phyloP scores from a whole-genome alignment of 2,888 invertebrate species.

The Girardia tigrina region DNA sequence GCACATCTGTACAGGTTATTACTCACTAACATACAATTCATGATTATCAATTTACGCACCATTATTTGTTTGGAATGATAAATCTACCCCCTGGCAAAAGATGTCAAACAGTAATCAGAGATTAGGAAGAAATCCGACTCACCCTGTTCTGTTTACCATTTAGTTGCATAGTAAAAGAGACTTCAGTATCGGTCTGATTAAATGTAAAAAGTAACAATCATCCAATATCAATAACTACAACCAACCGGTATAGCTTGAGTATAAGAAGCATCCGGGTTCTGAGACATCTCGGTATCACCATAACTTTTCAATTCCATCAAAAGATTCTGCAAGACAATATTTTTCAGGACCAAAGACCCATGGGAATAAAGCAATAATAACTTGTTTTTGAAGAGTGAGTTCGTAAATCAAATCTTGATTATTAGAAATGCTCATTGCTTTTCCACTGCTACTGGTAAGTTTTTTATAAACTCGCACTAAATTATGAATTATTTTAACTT shows the following conservation, averaged over 20 bases:
- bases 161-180: neutral
- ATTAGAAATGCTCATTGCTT: neutral
- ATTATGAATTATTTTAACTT: neutral
- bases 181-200: neutral
- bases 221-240: neutral
- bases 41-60: too few species aligned
- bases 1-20: conserved; percentile 40
- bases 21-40: too few species aligned
- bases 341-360: neutral
- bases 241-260: neutral
- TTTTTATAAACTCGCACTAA: neutral
- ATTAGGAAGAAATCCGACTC: neutral
- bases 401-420: neutral
- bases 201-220: neutral
- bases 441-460: neutral
- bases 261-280: neutral
- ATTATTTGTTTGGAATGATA: neutral
- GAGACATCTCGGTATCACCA: neutral
- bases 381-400: neutral
- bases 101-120: neutral
- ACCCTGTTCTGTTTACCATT: neutral
- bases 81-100: neutral
- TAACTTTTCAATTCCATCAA: conserved; percentile 3
- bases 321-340: neutral
- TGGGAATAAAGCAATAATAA: too few species aligned